phyloP scores from a whole-genome alignment of 2,888 invertebrate species.

The Melinaea marsaeus region DNA sequence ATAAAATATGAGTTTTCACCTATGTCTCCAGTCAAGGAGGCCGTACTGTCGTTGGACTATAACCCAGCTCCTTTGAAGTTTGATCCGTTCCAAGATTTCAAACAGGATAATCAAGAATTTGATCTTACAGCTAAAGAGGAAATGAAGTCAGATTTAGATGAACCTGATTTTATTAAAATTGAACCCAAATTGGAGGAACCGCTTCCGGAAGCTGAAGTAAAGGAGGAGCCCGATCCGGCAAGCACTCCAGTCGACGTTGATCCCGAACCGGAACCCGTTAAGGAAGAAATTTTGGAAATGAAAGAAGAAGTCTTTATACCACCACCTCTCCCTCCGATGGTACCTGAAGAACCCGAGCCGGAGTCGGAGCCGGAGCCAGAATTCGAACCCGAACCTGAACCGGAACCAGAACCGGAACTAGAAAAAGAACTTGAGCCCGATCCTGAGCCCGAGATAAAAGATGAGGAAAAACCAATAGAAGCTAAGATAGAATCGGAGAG shows the following conservation, averaged over 20 bases:
- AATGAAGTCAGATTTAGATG: conserved; percentile 66
- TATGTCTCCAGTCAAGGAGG: conserved; percentile 54
- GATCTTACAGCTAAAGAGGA: conserved; percentile 69
- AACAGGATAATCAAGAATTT: conserved; percentile 60
- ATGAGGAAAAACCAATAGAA: conserved; percentile 36
- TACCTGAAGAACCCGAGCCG: conserved; percentile 7
- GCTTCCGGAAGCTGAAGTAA: conserved; percentile 17
- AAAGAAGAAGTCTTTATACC: not conserved
- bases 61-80: conserved; percentile 53
- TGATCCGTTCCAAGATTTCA: conserved; percentile 51
- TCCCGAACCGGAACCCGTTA: conserved; percentile 31
- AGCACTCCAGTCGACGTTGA: conserved; percentile 19
- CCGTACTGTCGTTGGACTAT: conserved; percentile 51
- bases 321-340: not conserved
- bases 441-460: conserved; percentile 40
- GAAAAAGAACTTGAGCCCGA: conserved; percentile 21
- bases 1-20: conserved; percentile 63
- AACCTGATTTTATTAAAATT: conserved; percentile 56
- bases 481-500: conserved; percentile 56
- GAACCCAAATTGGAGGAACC: conserved; percentile 44
- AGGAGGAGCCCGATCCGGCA: conserved; percentile 29
- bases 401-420: conserved; percentile 24
- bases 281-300: conserved; percentile 1
- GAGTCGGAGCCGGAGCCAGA: conserved; percentile 24
- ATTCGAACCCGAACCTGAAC: not conserved